phyloP scores from a whole-genome alignment of 2,888 invertebrate species.

The Chrysopilus asiliformis region DNA sequence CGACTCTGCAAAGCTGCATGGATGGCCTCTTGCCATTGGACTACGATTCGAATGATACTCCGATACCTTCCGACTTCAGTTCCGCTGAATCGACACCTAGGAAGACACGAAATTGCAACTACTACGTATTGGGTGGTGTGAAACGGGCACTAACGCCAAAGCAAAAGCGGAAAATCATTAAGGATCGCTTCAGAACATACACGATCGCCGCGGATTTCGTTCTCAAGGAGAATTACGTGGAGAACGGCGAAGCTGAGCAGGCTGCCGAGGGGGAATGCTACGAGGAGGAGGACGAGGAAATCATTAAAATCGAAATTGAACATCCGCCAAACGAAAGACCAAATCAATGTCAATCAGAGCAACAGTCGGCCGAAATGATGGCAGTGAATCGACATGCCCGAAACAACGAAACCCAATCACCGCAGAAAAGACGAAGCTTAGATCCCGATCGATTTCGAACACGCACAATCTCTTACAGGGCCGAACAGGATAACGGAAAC shows the following conservation, averaged over 20 bases:
- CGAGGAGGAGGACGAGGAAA: constrained; percentile 34
- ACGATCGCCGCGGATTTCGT: constrained; percentile 55
- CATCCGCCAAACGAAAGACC: background rate
- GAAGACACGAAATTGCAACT: constrained; percentile 25
- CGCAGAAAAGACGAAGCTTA: constrained; percentile 39
- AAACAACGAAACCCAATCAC: constrained; percentile 4
- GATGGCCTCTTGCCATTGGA: constrained; percentile 39
- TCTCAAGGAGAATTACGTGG: constrained; percentile 19
- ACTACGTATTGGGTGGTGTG: constrained; percentile 25
- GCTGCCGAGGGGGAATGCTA: constrained; percentile 12
- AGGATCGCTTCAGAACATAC: constrained; percentile 72
- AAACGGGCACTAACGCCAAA: constrained; percentile 50
- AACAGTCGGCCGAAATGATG: background rate
- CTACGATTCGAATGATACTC: constrained; percentile 39
- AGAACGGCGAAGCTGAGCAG: constrained; percentile 14
- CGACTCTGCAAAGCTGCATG: constrained; percentile 43
- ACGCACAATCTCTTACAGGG: constrained; percentile 40
- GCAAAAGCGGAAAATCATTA: constrained; percentile 58
- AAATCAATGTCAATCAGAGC: background rate
- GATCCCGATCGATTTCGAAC: constrained; percentile 64
- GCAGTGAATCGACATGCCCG: constrained; percentile 3
- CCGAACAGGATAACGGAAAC: background rate
- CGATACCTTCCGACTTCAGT: constrained; percentile 54
- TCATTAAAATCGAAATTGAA: constrained; percentile 30
- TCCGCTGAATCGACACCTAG: constrained; percentile 67